A percentile compares a stretch with the other conserved stretches of the same genome.
phyloP scores from a whole-genome alignment of 2,797 vertebrate species.

The Simalia tracyae region DNA sequence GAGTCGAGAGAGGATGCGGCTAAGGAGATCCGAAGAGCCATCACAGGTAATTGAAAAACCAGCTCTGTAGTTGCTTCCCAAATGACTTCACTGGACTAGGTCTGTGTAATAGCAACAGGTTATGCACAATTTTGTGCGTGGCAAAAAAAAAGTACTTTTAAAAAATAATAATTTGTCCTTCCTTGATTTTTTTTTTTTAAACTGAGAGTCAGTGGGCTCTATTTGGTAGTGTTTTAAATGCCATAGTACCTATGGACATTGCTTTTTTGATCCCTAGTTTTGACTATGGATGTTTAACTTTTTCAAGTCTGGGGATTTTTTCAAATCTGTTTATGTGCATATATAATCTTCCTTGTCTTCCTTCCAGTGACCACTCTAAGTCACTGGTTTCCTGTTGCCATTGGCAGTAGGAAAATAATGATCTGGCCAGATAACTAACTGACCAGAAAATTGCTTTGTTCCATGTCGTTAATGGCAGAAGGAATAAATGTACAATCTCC shows the following conservation, averaged over 20 bases:
- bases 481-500: background rate
- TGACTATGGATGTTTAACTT: background rate
- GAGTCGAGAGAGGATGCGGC: slow-evolving; percentile 88
- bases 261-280: background rate
- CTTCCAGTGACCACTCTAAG: background rate
- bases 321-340: background rate
- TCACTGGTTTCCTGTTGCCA: background rate
- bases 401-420: background rate
- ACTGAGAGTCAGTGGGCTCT: background rate
- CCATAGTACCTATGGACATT: background rate
- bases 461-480: background rate
- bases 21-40: slow-evolving; percentile 87
- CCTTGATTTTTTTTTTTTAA: background rate
- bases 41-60: slow-evolving; percentile 77
- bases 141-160: background rate
- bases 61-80: slow-evolving; percentile 45
- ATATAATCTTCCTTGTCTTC: background rate
- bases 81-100: slow-evolving; percentile 31
- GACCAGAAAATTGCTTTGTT: background rate
- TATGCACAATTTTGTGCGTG: slow-evolving; percentile 14
- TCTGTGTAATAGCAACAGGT: slow-evolving; percentile 2
- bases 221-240: background rate
- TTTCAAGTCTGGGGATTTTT: background rate
- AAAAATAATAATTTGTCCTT: background rate
- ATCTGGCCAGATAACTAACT: background rate